phyloP scores from a whole-genome alignment of 2,888 invertebrate genomes.

The Diogma glabrata region DNA sequence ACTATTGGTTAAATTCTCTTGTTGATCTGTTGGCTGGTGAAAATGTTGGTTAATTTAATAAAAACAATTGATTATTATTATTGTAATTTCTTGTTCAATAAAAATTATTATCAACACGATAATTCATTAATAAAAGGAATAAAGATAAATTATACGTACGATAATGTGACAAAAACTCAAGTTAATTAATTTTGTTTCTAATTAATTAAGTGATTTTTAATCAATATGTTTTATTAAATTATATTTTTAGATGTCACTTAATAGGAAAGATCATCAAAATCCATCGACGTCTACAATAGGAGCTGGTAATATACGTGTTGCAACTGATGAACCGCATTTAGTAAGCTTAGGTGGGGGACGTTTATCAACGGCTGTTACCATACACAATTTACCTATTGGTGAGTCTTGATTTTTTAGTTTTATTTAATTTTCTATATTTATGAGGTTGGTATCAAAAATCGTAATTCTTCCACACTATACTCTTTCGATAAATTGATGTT shows the following conservation, averaged over 20 bases:
- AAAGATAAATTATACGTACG: background rate
- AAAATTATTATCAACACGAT: no score
- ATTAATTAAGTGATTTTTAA: background rate
- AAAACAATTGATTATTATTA: no score
- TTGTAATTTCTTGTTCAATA: no score
- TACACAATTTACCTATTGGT: slow-evolving; percentile 86
- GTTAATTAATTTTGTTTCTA: background rate
- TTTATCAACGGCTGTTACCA: slow-evolving; percentile 82
- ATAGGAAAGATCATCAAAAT: background rate
- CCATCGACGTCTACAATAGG: slow-evolving; percentile 1
- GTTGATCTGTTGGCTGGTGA: no score
- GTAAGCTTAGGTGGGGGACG: slow-evolving; percentile 85
- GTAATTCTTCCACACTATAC: no score
- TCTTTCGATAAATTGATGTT: no score
- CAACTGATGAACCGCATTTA: slow-evolving; percentile 77
- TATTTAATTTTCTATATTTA: no score
- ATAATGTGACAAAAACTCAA: background rate
- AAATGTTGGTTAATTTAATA: no score
- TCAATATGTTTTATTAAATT: background rate
- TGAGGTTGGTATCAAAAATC: no score
- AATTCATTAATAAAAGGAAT: no score
- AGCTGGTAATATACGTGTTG: slow-evolving; percentile 40
- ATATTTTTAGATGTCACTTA: slow-evolving; percentile 7
- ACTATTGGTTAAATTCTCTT: no score
- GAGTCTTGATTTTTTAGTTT: slow-evolving; percentile 23